Evolutionary conservation across 1,140 invertebrate genomes (phyloP), one percentile per base, ranked within the genome.

Genomic region (Dreissena polymorpha): DNA sequence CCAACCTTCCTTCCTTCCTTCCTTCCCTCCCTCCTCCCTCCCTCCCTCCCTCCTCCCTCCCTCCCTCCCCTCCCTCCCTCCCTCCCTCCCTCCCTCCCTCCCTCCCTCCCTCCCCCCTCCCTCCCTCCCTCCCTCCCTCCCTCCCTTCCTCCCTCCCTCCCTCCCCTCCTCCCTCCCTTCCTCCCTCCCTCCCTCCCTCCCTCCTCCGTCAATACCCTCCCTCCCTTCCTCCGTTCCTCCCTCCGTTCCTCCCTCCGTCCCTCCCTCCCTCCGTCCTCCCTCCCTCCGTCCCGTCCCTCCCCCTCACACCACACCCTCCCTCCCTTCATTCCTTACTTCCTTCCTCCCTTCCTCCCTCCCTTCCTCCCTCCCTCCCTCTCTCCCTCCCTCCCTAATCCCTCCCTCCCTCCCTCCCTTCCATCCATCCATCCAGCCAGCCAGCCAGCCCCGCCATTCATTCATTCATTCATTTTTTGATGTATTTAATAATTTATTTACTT

Each of bases 241-340:
- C n/a, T n/a, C n/a, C n/a, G n/a, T n/a, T n/a, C n/a, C n/a, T n/a
- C n/a, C n/a, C n/a, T n/a, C n/a, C n/a, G n/a, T n/a, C n/a, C n/a
- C n/a, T n/a, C n/a, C n/a, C n/a, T n/a, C n/a, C n/a, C n/a, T n/a
- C n/a, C n/a, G n/a, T n/a, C n/a, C n/a, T n/a, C n/a, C n/a, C n/a
- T n/a, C n/a, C n/a, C n/a, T n/a, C n/a, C n/a, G n/a, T 68, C 13
- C 12, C 13, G 12, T 12, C 23, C 65, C 23, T 23, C 65, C 65
- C 25, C 65, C 23, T 68, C 23, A 12, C 65, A 68, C 23, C 65
- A 68, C 65, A 68, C 65, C 25, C 65, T 68, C 65, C 25, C 65
- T 68, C 65, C 25, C 65, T 25, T 25, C 23, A 13, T 23, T 25
- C 23, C 12, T 12, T 16, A 13, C 12, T 16, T 25, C 13, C 65